A percentile compares a stretch with the other conserved stretches of the same genome.
Evolutionary conservation across 2,888 invertebrate species (phyloP).

Genomic region (Ganaspis brasiliensis): DNA sequence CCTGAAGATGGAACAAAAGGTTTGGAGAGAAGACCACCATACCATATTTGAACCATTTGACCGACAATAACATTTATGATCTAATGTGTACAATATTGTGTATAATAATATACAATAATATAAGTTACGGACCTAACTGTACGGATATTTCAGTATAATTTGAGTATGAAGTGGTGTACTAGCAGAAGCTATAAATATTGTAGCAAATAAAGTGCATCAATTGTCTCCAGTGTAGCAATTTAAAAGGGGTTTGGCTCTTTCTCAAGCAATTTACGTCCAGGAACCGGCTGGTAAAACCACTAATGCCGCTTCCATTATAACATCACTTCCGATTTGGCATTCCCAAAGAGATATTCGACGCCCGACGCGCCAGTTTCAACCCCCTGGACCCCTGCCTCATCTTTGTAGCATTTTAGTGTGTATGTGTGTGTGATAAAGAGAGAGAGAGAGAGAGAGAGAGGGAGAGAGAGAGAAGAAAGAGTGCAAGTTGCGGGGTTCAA

Average conservation of each 20-base stretch:
- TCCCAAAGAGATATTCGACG: conserved; percentile 59
- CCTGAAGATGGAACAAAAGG: too few species aligned
- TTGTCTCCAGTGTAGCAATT: conserved; percentile 27
- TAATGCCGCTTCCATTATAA: conserved; percentile 76
- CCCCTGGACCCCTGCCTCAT: conserved; percentile 44
- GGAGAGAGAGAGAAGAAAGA: conserved; percentile 38
- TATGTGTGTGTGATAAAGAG: too few species aligned
- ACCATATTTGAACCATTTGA: too few species aligned
- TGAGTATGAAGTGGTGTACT: neutral
- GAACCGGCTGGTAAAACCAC: conserved; percentile 70
- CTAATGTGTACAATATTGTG: too few species aligned
- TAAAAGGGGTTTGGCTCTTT: conserved; percentile 57
- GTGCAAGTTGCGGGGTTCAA: conserved; percentile 56
- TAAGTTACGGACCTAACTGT: too few species aligned
- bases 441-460: conserved; percentile 36
- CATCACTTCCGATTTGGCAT: conserved; percentile 76
- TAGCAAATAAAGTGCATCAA: neutral
- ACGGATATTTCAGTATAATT: too few species aligned
- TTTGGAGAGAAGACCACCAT: too few species aligned
- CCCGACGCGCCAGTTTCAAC: conserved; percentile 52
- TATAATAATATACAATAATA: too few species aligned
- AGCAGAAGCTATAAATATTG: neutral
- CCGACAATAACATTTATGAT: too few species aligned
- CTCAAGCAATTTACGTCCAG: conserved; percentile 64
- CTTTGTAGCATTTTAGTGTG: conserved; percentile 34